These are phyloP conservation scores for Silurus meridionalis DNA, from an alignment of 2,113 vertebrate genomes.

Conservation along the genomic window DNA sequence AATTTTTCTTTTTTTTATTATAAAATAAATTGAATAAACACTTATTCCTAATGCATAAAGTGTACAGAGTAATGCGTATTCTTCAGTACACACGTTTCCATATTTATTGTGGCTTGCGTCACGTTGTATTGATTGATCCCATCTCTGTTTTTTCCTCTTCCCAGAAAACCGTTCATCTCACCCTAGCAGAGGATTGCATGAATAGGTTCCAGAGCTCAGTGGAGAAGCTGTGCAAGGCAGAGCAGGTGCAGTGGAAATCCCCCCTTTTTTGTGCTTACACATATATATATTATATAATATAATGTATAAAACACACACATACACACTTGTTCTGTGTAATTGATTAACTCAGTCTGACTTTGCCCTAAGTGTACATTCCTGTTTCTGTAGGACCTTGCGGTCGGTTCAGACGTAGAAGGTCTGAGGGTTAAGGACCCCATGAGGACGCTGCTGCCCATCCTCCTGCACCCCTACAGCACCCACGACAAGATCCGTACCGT, in stretches of 20 bases:
- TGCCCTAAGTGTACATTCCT: neutral
- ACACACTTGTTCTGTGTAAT: too few species aligned
- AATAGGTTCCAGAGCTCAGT: slow-evolving; percentile 79
- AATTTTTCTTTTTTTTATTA: too few species aligned
- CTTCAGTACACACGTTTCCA: neutral
- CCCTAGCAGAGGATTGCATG: slow-evolving; percentile 95
- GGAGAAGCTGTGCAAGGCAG: slow-evolving; percentile 94
- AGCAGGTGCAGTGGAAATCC: slow-evolving; percentile 78
- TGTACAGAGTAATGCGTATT: too few species aligned
- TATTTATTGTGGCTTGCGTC: neutral
- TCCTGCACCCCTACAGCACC: slow-evolving; percentile 81
- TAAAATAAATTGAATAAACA: too few species aligned
- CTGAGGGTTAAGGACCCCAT: slow-evolving; percentile 92
- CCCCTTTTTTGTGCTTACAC: neutral
- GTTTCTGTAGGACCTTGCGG: slow-evolving; percentile 84
- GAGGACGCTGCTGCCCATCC: slow-evolving; percentile 91
- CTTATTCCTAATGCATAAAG: too few species aligned
- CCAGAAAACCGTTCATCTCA: slow-evolving; percentile 91
- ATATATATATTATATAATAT: neutral
- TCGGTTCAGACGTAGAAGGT: slow-evolving; percentile 88
- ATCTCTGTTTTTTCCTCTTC: slow-evolving; percentile 39
- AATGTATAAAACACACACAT: too few species aligned
- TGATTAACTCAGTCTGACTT: too few species aligned
- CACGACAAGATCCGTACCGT: slow-evolving; percentile 94
- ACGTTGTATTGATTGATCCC: neutral